Conservation (phyloP, 2,888 invertebrate genomes). For the Spodoptera picta region DNA sequence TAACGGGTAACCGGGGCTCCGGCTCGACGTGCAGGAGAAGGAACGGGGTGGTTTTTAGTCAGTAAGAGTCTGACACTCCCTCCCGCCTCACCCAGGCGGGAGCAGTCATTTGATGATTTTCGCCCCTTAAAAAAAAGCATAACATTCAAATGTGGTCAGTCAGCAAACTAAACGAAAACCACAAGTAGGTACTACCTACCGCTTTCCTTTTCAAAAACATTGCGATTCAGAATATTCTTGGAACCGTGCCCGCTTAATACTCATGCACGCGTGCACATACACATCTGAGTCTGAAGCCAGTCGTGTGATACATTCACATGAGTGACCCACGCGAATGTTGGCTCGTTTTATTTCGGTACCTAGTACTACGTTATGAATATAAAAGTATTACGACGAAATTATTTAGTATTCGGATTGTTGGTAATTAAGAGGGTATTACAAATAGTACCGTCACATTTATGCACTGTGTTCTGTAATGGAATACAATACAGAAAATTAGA, state of each 20-base stretch:
- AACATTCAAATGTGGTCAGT: not conserved
- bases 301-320: constrained; percentile 26
- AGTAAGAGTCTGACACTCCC: too few species aligned
- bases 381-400: not conserved
- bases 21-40: too few species aligned
- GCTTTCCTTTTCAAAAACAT: constrained; percentile 19
- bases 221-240: constrained; percentile 12
- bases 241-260: constrained; percentile 13
- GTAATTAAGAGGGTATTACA: too few species aligned
- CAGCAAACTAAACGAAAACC: not conserved
- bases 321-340: constrained; percentile 26
- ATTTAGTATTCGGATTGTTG: too few species aligned
- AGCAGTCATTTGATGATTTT: too few species aligned
- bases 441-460: too few species aligned
- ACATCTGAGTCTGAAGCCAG: constrained; percentile 18
- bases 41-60: too few species aligned
- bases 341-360: constrained; percentile 20
- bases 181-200: not conserved
- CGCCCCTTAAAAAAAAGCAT: not conserved
- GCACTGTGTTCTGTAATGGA: too few species aligned
- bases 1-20: too few species aligned
- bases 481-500: too few species aligned
- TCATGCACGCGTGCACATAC: constrained; percentile 25
- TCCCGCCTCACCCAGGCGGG: too few species aligned
- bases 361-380: constrained; percentile 17